Conservation (phyloP, 2,888 invertebrate species). For the Tipula unca region DNA sequence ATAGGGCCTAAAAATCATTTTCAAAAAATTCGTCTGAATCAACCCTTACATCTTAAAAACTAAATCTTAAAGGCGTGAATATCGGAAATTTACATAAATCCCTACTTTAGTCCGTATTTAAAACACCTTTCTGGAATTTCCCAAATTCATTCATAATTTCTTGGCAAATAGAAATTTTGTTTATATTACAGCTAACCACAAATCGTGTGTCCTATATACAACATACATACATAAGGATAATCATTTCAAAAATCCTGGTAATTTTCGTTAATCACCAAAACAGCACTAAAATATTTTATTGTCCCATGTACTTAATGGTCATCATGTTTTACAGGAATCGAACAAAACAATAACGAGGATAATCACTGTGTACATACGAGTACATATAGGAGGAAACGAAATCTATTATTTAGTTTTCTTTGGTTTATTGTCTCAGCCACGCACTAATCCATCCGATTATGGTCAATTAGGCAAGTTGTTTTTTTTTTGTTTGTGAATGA, state of each 20-base stretch:
- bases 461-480: not conserved
- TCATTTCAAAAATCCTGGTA: not conserved
- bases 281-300: not conserved
- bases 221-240: not conserved
- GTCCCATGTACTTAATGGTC: not conserved
- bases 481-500: not conserved
- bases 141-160: not conserved
- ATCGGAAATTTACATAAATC: not conserved
- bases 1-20: not conserved
- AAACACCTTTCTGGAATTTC: not conserved
- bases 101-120: not conserved
- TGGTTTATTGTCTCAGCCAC: not conserved
- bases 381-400: not conserved
- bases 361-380: not conserved
- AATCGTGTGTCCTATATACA: not conserved
- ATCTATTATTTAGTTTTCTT: not conserved
- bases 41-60: not conserved
- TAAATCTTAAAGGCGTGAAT: not conserved
- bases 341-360: not conserved
- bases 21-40: not conserved
- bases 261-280: not conserved
- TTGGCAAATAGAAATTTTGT: not conserved
- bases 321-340: not conserved
- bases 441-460: not conserved
- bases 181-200: not conserved